Evolutionary conservation across 1,140 invertebrate species (phyloP).

Genomic region (Octopus bimaculoides): DNA sequence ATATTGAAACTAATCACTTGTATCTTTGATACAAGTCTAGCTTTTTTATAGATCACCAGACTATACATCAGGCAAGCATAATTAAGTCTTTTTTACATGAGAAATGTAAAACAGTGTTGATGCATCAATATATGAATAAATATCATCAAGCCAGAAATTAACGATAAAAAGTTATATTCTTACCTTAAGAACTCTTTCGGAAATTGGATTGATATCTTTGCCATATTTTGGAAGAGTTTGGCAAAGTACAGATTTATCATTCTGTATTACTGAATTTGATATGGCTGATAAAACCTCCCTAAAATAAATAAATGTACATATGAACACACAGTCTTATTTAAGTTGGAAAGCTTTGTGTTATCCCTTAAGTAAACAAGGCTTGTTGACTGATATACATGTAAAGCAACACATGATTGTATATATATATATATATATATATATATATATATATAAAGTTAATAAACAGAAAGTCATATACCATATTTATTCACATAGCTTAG

Average conservation of each 20-base stretch:
- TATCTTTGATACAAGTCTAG: not conserved
- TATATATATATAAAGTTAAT: not conserved
- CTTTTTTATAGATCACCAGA: not conserved
- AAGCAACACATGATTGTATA: not conserved
- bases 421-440: not conserved
- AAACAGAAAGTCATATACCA: not conserved
- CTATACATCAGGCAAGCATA: not conserved
- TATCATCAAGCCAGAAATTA: not conserved
- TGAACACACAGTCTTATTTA: not conserved
- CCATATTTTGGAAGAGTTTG: not conserved
- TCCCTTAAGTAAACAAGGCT: not conserved
- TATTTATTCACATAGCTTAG: not conserved
- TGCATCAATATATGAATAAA: not conserved
- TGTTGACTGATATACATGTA: not conserved
- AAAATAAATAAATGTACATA: not conserved
- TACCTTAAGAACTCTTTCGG: slow-evolving; percentile 44
- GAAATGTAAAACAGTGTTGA: not conserved
- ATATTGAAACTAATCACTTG: not conserved
- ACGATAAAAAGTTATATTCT: not conserved
- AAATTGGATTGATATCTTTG: not conserved
- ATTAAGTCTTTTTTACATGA: not conserved
- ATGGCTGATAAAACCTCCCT: not conserved
- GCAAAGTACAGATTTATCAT: not conserved
- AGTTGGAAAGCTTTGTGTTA: not conserved
- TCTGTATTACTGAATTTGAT: not conserved